Percentiles rank a stretch among this genome's conserved stretches.
Conservation (phyloP, 2,888 invertebrate species). For the Eupithecia vulgata region DNA sequence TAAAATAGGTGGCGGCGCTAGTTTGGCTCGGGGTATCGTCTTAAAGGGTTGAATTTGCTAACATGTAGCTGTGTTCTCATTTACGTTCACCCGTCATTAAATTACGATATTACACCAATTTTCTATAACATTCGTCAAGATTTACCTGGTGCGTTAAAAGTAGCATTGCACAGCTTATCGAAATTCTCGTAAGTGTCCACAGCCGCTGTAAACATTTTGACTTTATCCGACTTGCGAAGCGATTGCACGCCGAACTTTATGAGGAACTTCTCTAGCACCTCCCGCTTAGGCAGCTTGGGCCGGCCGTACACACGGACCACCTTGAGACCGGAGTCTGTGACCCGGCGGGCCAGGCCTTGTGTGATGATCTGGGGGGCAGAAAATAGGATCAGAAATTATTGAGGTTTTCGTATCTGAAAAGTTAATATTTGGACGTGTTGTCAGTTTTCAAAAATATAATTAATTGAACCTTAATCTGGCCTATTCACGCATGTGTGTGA, state of each 20-base stretch:
- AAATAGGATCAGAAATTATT: neutral
- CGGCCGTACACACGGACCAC: constrained; percentile 28
- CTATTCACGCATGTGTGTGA: too few species aligned
- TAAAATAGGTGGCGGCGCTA: too few species aligned
- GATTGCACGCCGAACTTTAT: constrained; percentile 15
- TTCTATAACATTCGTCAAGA: neutral
- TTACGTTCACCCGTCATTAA: too few species aligned
- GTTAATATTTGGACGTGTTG: neutral
- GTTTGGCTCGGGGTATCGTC: too few species aligned
- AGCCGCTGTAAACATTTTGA: constrained; percentile 19
- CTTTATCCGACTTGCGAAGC: constrained; percentile 30
- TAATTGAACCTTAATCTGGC: too few species aligned
- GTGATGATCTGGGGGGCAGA: constrained; percentile 24
- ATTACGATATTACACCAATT: too few species aligned
- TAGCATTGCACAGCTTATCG: constrained; percentile 19
- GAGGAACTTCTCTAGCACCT: constrained; percentile 15
- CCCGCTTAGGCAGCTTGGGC: constrained; percentile 22
- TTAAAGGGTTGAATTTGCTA: too few species aligned
- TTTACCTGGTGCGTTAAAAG: constrained; percentile 16
- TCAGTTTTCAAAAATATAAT: too few species aligned
- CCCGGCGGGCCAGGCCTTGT: constrained; percentile 22
- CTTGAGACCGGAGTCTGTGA: constrained; percentile 27
- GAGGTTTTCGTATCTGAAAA: neutral
- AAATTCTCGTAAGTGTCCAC: constrained; percentile 26
- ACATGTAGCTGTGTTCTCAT: too few species aligned